A percentile compares a stretch with the other conserved stretches of the same genome.
Conservation (phyloP, 2,888 invertebrate species). For the Caenorhabditis japonica region DNA sequence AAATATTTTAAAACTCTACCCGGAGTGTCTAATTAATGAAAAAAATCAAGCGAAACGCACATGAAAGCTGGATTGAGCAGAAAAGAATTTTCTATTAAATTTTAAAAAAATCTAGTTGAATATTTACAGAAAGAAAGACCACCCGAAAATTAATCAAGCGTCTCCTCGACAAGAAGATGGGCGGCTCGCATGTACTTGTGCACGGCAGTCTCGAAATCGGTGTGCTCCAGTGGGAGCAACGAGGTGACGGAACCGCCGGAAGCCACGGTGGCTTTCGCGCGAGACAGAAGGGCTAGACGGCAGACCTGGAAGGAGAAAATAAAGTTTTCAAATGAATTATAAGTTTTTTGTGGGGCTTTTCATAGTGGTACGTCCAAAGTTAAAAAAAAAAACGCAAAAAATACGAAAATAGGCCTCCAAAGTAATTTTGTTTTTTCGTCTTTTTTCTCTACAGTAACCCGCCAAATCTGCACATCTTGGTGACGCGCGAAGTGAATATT, state of each 20-base stretch:
- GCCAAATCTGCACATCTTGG: too few relatives aligned
- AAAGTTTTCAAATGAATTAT: background rate
- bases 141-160: too few relatives aligned
- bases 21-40: too few relatives aligned
- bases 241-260: conserved; percentile 43
- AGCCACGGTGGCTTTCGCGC: conserved; percentile 62
- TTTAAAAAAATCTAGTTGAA: too few relatives aligned
- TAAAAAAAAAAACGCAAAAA: background rate
- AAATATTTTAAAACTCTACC: too few relatives aligned
- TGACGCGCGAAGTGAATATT: too few relatives aligned
- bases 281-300: conserved; percentile 60
- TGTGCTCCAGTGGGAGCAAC: conserved; percentile 40
- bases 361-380: background rate
- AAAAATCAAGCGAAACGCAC: too few relatives aligned
- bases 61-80: too few relatives aligned
- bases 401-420: too few relatives aligned
- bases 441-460: too few relatives aligned
- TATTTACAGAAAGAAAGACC: too few relatives aligned
- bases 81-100: too few relatives aligned
- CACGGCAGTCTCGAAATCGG: conserved; percentile 52
- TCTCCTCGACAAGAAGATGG: conserved; percentile 42
- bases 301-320: conserved; percentile 54
- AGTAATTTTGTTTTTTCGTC: background rate
- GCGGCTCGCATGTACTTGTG: conserved; percentile 48
- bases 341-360: background rate